Evolutionary conservation across 2,888 invertebrate species (phyloP).

Genomic region (Teleogryllus oceanicus): DNA sequence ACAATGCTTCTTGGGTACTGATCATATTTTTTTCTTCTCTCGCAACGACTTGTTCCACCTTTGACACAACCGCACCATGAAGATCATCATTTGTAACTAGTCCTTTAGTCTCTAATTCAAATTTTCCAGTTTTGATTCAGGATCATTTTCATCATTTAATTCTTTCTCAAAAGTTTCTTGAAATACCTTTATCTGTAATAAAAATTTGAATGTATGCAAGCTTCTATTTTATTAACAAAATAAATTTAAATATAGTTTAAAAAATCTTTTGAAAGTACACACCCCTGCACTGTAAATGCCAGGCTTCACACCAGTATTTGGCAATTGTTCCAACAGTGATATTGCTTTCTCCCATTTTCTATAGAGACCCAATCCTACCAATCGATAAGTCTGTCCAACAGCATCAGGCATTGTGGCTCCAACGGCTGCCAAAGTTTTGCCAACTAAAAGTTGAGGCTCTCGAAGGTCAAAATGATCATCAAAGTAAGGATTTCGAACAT

Average conservation of each 20-base stretch:
- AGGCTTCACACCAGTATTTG: slow-evolving; percentile 40
- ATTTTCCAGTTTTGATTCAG: slow-evolving; percentile 31
- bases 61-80: slow-evolving; percentile 32
- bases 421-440: slow-evolving; percentile 74
- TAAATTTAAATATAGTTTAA: not conserved
- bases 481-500: slow-evolving; percentile 74
- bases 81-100: slow-evolving; percentile 29
- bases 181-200: slow-evolving; percentile 45
- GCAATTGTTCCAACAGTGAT: slow-evolving; percentile 41
- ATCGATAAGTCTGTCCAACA: slow-evolving; percentile 55
- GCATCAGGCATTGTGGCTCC: slow-evolving; percentile 52
- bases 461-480: slow-evolving; percentile 88
- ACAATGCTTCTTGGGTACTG: slow-evolving; percentile 55
- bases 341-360: slow-evolving; percentile 61
- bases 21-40: slow-evolving; percentile 58
- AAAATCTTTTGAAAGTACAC: slow-evolving; percentile 20
- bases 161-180: slow-evolving; percentile 48
- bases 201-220: not conserved
- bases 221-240: too few species aligned
- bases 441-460: slow-evolving; percentile 67
- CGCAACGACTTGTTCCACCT: slow-evolving; percentile 46
- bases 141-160: slow-evolving; percentile 28
- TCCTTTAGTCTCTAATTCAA: slow-evolving; percentile 33
- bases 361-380: slow-evolving; percentile 65
- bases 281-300: slow-evolving; percentile 50